phyloP scores from a whole-genome alignment of 2,797 vertebrate genomes.

The Diglossa cyanea region DNA sequence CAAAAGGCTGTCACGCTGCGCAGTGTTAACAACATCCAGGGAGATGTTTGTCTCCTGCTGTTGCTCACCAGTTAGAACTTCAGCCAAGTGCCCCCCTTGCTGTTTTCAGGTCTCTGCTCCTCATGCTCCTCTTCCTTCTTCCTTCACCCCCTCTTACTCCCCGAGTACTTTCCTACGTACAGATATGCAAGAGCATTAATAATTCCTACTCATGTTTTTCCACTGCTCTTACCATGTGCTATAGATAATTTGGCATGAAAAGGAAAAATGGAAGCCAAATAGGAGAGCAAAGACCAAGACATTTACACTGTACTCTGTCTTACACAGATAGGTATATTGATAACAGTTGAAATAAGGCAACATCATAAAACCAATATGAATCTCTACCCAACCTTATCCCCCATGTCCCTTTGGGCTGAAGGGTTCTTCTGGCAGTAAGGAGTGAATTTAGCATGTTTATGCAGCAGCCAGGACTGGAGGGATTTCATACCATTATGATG shows the following conservation, averaged over 20 bases:
- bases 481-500: background rate
- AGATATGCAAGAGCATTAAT: background rate
- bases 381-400: background rate
- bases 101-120: background rate
- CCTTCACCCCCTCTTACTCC: background rate
- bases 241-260: background rate
- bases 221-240: background rate
- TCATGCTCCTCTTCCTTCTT: background rate
- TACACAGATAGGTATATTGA: background rate
- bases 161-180: background rate
- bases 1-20: rapidly evolving
- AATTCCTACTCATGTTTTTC: background rate
- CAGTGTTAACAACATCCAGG: background rate
- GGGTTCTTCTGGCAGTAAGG: background rate
- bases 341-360: background rate
- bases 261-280: background rate
- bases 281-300: background rate
- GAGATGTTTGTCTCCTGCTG: background rate
- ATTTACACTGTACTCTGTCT: background rate
- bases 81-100: background rate
- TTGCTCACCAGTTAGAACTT: background rate
- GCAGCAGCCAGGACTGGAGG: background rate
- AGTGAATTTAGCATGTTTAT: background rate
- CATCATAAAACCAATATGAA: background rate
- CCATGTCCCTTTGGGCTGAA: background rate